Conservation (phyloP, 2,888 invertebrate species). For the Perizoma flavofasciatum region DNA sequence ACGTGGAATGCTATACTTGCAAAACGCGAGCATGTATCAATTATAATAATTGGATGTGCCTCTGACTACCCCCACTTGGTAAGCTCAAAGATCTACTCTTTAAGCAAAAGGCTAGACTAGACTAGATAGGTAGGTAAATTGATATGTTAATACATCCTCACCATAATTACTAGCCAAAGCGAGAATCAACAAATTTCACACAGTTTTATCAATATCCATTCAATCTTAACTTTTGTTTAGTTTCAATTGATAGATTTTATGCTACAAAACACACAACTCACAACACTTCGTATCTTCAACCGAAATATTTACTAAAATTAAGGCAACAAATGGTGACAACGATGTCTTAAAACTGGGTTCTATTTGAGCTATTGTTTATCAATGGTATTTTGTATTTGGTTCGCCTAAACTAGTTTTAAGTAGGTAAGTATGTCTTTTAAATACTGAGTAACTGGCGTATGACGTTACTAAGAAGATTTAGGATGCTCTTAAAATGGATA, state of each 20-base stretch:
- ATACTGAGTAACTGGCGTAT: conserved; percentile 1
- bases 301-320: conserved; percentile 22
- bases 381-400: conserved; percentile 3
- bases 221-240: too few relatives aligned
- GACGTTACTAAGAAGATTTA: conserved; percentile 13
- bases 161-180: neutral
- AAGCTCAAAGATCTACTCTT: too few relatives aligned
- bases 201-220: conserved; percentile 3
- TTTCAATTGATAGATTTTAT: too few relatives aligned
- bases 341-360: conserved; percentile 19
- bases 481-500: conserved; percentile 17
- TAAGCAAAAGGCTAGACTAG: too few relatives aligned
- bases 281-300: neutral
- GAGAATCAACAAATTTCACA: neutral
- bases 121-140: too few relatives aligned
- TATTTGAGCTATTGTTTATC: conserved; percentile 29
- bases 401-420: conserved; percentile 25
- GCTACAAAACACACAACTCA: neutral
- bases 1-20: too few relatives aligned
- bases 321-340: conserved; percentile 11
- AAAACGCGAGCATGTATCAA: too few relatives aligned
- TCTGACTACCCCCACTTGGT: too few relatives aligned
- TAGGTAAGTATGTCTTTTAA: conserved; percentile 13
- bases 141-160: too few relatives aligned
- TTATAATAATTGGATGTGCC: too few relatives aligned